Evolutionary conservation across 2,113 vertebrate species (phyloP), one percentile per base, ranked within the genome.

Genomic region (Centropus bengalensis): DNA sequence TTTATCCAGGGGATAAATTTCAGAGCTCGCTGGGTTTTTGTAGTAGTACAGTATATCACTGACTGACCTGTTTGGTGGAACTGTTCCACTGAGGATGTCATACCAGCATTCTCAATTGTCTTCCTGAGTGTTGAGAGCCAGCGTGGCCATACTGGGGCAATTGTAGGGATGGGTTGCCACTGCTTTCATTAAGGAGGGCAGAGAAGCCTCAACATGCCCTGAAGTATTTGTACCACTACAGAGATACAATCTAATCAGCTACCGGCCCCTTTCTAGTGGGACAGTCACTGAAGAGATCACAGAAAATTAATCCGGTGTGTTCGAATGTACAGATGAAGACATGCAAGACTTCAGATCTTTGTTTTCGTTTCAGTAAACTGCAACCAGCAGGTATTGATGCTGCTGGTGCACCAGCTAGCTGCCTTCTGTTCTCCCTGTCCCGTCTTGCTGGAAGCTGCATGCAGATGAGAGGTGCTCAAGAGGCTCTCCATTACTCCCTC

Each of bases 141-240:
- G 23, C 0, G 0, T 16, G n/a, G 27, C 44, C 38, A 33, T 14
- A 45, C 7, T 12, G 27, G n/a, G 40, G 19, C 9, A 59, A 5
- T 3, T 12, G 7, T 0, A 67, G 63, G 27, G 42, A 58, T 6
- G 11, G 18, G 23, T 4, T 78, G 60, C 17, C 23, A 28, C 2
- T 59, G 60, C 22, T 20, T 59, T 67, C 6, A 14, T 54, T 30
- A 77, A 63, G n/a, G 36, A 79, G n/a, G 47, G 33, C 0, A 0
- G 16, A 17, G 44, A 76, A 74, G 42, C 28, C 18, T 69, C 49
- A n/a, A 4, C 14, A 3, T 16, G 36, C 38, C 38, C 33, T 85
- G 28, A 83, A 81, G 22, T 23, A 68, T n/a, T 23, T 70, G 24
- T 21, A 63, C 13, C 30, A 10, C 0, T 0, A 33, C 42, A 67